These are phyloP conservation scores for Unio pictorum DNA, from an alignment of 2,888 invertebrate species.

Conservation along the genomic window DNA sequence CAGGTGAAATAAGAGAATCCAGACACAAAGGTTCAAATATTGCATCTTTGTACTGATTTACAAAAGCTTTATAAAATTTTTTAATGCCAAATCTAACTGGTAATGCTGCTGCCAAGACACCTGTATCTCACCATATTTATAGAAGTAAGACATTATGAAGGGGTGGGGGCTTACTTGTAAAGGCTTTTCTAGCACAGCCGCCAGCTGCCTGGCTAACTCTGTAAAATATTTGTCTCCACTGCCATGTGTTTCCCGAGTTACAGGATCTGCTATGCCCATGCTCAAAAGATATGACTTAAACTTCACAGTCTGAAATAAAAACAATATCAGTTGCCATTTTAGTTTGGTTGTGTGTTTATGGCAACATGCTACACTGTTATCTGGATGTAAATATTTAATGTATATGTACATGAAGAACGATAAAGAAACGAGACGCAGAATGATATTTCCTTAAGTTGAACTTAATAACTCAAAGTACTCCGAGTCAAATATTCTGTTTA, in stretches of 20 bases:
- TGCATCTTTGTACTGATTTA: too few relatives aligned
- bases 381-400: too few relatives aligned
- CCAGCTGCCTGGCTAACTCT: slow-evolving; percentile 88
- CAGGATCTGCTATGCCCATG: slow-evolving; percentile 97
- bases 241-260: slow-evolving; percentile 91
- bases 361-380: too few relatives aligned
- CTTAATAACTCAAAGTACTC: too few relatives aligned
- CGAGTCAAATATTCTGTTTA: too few relatives aligned
- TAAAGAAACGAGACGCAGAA: too few relatives aligned
- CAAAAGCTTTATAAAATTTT: not conserved
- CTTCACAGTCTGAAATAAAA: slow-evolving; percentile 81
- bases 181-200: slow-evolving; percentile 85
- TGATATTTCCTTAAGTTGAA: too few relatives aligned
- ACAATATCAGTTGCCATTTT: not conserved
- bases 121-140: not conserved
- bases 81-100: not conserved
- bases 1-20: too few relatives aligned
- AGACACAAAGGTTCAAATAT: too few relatives aligned
- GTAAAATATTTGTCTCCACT: slow-evolving; percentile 86
- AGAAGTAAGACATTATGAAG: not conserved
- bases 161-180: slow-evolving; percentile 78
- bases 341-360: not conserved
- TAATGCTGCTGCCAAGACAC: not conserved
- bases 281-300: slow-evolving; percentile 97
- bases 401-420: too few relatives aligned